phyloP scores from a whole-genome alignment of 2,113 vertebrate genomes.

The Lycaon pictus region DNA sequence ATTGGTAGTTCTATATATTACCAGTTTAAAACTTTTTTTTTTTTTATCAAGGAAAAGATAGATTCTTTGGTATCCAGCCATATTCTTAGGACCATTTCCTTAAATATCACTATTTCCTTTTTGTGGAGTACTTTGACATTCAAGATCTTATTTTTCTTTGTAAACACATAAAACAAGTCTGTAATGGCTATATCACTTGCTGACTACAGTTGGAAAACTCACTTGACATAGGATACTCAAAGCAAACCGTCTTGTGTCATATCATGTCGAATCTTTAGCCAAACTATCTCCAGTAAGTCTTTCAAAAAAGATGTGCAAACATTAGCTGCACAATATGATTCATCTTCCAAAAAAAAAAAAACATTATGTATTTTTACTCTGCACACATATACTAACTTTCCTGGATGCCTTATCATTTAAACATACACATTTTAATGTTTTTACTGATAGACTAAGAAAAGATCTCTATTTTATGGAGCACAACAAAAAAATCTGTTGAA shows the following conservation, averaged over 20 bases:
- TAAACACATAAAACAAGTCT: constrained; percentile 37
- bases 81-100: neutral
- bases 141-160: constrained; percentile 19
- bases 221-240: neutral
- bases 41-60: constrained; percentile 31
- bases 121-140: neutral
- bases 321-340: neutral
- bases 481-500: constrained; percentile 27
- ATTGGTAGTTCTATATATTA: constrained; percentile 36
- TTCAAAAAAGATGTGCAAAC: constrained; percentile 34
- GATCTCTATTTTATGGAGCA: neutral
- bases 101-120: constrained; percentile 29
- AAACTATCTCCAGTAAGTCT: neutral
- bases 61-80: neutral
- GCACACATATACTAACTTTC: neutral
- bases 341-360: neutral
- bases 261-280: neutral
- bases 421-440: constrained; percentile 24
- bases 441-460: constrained; percentile 40
- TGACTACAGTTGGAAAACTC: neutral
- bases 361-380: neutral
- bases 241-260: neutral
- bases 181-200: constrained; percentile 21
- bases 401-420: constrained; percentile 49
- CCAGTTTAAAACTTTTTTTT: constrained; percentile 12